Conservation (phyloP, 1,140 invertebrate species). For the Lordiphosa collinella region DNA sequence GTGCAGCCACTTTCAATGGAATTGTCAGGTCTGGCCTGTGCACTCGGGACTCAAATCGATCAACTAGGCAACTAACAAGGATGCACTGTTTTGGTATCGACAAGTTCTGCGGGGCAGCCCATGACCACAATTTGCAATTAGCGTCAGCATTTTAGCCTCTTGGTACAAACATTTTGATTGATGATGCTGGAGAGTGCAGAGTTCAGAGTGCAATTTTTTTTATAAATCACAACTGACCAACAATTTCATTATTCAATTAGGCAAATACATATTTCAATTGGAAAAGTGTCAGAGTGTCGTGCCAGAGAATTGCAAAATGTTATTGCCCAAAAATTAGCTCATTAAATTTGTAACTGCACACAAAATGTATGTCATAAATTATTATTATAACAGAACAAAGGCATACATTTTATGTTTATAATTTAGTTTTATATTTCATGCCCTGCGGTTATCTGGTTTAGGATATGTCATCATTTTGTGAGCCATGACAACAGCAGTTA, state of each 20-base stretch:
- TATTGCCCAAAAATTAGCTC: slow-evolving; percentile 13
- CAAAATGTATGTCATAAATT: slow-evolving; percentile 5
- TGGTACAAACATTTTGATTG: slow-evolving; percentile 25
- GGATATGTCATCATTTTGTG: slow-evolving; percentile 9
- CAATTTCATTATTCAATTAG: slow-evolving; percentile 8
- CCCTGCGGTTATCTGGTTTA: slow-evolving; percentile 1
- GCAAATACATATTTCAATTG: slow-evolving; percentile 1
- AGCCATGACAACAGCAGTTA: no score
- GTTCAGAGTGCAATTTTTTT: neutral
- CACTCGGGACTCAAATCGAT: no score
- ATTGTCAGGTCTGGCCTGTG: neutral
- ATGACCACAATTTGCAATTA: slow-evolving; percentile 55
- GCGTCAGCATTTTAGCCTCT: slow-evolving; percentile 12
- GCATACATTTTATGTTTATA: slow-evolving; percentile 3
- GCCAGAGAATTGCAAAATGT: neutral
- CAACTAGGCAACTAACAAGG: no score
- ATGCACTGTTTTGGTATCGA: slow-evolving; percentile 5
- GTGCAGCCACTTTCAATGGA: neutral
- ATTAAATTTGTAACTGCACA: slow-evolving; percentile 8
- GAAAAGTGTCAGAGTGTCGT: neutral
- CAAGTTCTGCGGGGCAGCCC: no score
- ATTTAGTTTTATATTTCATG: slow-evolving; percentile 1
- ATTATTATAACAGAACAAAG: neutral
- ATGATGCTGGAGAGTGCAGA: slow-evolving; percentile 34
- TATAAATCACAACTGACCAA: neutral